These are phyloP conservation scores for Todiramphus saurophagus DNA, from an alignment of 2,113 vertebrate genomes.

Conservation along the genomic window DNA sequence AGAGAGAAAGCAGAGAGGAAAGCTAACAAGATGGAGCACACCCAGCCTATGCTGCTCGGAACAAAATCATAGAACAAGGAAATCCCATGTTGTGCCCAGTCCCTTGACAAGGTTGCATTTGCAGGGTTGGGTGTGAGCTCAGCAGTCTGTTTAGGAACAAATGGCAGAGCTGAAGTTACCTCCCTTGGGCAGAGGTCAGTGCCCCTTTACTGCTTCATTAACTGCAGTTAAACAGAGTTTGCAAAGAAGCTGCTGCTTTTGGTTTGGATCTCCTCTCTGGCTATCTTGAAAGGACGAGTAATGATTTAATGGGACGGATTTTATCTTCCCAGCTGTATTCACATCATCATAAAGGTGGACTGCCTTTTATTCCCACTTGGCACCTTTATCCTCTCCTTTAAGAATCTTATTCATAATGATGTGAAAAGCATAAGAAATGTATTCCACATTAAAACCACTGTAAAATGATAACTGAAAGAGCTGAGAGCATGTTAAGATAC, in stretches of 20 bases:
- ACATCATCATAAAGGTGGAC: background rate
- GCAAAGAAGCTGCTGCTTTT: constrained; percentile 28
- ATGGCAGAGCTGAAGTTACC: background rate
- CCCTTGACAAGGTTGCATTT: background rate
- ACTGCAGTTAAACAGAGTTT: constrained; percentile 8
- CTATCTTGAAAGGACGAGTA: constrained; percentile 36
- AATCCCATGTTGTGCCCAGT: background rate
- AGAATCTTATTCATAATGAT: background rate
- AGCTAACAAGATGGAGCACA: background rate
- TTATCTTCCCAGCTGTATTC: constrained; percentile 17
- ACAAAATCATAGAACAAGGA: background rate
- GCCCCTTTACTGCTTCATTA: constrained; percentile 19
- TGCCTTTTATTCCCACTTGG: background rate
- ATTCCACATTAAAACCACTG: constrained; percentile 16
- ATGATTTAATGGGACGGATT: constrained; percentile 40
- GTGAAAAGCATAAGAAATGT: constrained; percentile 19
- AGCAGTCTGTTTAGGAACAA: background rate
- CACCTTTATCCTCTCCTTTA: background rate
- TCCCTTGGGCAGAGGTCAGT: constrained; percentile 11
- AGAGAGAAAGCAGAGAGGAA: background rate
- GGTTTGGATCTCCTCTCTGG: background rate
- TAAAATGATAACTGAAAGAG: constrained; percentile 11
- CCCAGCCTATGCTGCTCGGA: background rate
- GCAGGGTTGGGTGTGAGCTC: background rate
- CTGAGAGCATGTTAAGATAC: background rate